Base-by-base conservation (phyloP, 2,797 vertebrate species). In the Podarcis lilfordi region DNA sequence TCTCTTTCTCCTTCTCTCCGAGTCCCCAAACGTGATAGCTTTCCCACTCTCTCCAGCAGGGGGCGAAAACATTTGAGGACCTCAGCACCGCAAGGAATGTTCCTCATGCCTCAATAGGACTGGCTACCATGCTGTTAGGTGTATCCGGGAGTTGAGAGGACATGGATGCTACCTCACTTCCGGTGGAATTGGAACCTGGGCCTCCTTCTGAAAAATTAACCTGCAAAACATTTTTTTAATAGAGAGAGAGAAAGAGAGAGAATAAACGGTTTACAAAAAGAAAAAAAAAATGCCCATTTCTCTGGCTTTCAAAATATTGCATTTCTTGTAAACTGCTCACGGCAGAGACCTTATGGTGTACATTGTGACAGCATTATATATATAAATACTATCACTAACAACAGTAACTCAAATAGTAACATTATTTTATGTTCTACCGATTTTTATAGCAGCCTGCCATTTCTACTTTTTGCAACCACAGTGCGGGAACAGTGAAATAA, bases 51-150 rank as follows among this genome's bases (percentile, higher is more conserved):
- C 95, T 96, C 96, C 93, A 96, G 96, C 89, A 94, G 95, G 88
- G 94, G 94, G 92, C 85, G 90, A 90, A 94, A 94, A 94, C 89
- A 94, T 93, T 96, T 95, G 96, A 93, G 86, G 92, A 92, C 89
- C 92, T 92, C 92, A 77, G 89, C 88, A 93, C 91, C 90, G 90
- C 93, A 91, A 92, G 75, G 90, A 95, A 92, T 90, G 94, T 95
- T 95, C 95, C 96, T 98, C 98, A 99, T 94, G 99, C 98, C 96
- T 99, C 99, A 94, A 99, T 99, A 88, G 99, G 99, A 96, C 99
- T 99, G 95, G 99, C 98, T 91, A 99, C 98, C 99, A 99, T 99
- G 98, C 99, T 99, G 98, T 99, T 99, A 75, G 99, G 99, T 89
- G 99, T 99, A 94, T 99, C 99, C 95, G 99, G 99, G 95, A 99